Conservation (phyloP, 2,888 invertebrate genomes). For the Drosophila seclusa region DNA sequence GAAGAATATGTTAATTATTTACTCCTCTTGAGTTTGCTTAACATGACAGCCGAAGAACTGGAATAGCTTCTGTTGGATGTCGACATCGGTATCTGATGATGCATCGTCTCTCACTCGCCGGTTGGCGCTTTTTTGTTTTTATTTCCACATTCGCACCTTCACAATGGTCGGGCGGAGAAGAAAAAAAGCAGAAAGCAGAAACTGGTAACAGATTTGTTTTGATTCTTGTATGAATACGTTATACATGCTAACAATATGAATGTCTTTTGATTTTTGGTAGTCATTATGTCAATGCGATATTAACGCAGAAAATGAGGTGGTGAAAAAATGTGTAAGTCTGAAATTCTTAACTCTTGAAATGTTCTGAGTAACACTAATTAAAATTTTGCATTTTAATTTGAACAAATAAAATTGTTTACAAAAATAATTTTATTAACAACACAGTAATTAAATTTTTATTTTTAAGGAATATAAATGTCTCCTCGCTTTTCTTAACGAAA, state of each 20-base stretch:
- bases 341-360: not conserved
- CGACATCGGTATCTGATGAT: constrained; percentile 38
- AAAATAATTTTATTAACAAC: not conserved
- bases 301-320: not conserved
- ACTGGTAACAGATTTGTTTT: constrained; percentile 53
- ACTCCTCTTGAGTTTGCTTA: constrained; percentile 30
- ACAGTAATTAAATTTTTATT: not conserved
- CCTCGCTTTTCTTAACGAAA: not conserved
- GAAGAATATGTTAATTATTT: constrained; percentile 44
- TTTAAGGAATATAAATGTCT: not conserved
- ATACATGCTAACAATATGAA: constrained; percentile 3
- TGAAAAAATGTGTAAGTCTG: not conserved
- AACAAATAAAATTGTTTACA: not conserved
- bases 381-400: not conserved
- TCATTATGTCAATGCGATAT: constrained; percentile 17
- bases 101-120: constrained; percentile 26
- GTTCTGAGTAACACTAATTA: not conserved
- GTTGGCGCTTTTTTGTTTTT: constrained; percentile 61
- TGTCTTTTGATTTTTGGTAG: constrained; percentile 2
- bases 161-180: constrained; percentile 10
- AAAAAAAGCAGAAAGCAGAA: constrained; percentile 14
- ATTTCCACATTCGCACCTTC: constrained; percentile 57
- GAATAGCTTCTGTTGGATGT: constrained; percentile 55
- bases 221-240: constrained; percentile 40
- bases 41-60: constrained; percentile 49